These are phyloP conservation scores for Stenchaetothrips biformis DNA, from an alignment of 2,888 invertebrate genomes.

Conservation along the genomic window DNA sequence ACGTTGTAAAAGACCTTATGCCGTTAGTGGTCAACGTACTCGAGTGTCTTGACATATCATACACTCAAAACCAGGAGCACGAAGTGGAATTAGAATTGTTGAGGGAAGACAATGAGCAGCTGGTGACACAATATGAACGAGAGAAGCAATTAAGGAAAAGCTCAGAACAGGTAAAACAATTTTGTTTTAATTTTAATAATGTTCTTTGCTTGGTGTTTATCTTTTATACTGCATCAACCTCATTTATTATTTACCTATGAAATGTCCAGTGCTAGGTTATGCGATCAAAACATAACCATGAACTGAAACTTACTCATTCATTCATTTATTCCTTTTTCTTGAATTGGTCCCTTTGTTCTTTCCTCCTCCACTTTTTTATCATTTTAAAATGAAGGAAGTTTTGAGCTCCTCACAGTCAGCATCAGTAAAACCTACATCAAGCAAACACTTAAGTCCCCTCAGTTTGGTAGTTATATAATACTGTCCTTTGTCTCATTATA, in stretches of 20 bases:
- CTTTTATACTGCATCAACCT: no score
- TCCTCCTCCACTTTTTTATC: no score
- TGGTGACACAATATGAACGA: conserved; percentile 97
- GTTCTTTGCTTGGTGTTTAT: neutral
- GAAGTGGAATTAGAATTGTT: conserved; percentile 95
- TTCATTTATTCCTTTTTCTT: neutral
- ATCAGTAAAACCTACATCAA: neutral
- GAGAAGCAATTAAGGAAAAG: conserved; percentile 94
- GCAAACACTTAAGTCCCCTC: no score
- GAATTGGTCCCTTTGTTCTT: neutral
- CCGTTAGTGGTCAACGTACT: conserved; percentile 95
- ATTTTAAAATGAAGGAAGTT: neutral
- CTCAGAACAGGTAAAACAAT: conserved; percentile 70
- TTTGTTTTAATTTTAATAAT: conserved; percentile 19
- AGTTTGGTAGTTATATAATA: no score
- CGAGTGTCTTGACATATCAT: conserved; percentile 93
- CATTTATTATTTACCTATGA: no score
- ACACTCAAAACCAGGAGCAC: conserved; percentile 95
- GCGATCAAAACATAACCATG: conserved; percentile 4
- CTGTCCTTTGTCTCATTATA: no score
- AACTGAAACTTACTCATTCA: neutral
- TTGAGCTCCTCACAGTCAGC: neutral
- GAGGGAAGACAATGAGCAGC: conserved; percentile 97
- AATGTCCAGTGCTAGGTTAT: neutral
- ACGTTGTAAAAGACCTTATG: conserved; percentile 97